Evolutionary conservation across 2,797 vertebrate genomes (phyloP), one percentile per base, ranked within the genome.

Genomic region (Lepilemur septentrionalis): DNA sequence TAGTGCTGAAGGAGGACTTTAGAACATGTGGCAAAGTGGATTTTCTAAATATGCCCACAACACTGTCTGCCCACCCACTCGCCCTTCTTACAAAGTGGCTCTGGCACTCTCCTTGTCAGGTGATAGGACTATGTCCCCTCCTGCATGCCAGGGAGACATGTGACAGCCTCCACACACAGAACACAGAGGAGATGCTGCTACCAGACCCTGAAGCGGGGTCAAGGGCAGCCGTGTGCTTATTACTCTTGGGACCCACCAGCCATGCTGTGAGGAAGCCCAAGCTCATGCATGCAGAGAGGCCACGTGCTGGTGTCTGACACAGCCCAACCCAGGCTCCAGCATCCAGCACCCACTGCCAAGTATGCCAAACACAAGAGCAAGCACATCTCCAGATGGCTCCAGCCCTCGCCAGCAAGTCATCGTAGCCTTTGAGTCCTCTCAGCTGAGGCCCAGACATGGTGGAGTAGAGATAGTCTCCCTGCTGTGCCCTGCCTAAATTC

Each of bases 221-320:
- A 43, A 43, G 35, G 57, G 14, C 55, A 5, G 25, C 20, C 59
- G 22, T 0, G 14, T 2, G 13, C 17, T 38, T 48, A 23, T 38
- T 48, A 23, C 55, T 67, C 81, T 35, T 0, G 1, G 55, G 79
- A 48, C 48, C 32, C 32, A 75, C 80, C n/a, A 1, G 1, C 67
- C 46, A 52, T 0, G 6, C 12, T 80, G 23, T 0, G 1, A 72
- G 32, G 65, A 83, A 52, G 69, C 30, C 9, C 28, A 41, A n/a
- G 23, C 4, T 2, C 14, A 3, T 23, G 5, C 18, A 4, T 6
- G 35, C 2, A 22, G n/a, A 41, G 41, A 15, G 2, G 48, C 11
- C 69, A 10, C 9, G 15, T 28, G 30, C 43, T 46, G 38, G 46
- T 22, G n/a, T 69, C 10, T 43, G 59, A 69, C 9, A 13, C 5